Percentiles rank a stretch among this genome's conserved stretches.
Conservation (phyloP, 35 echinoderm and acorn worm species). For the Apostichopus californicus region DNA sequence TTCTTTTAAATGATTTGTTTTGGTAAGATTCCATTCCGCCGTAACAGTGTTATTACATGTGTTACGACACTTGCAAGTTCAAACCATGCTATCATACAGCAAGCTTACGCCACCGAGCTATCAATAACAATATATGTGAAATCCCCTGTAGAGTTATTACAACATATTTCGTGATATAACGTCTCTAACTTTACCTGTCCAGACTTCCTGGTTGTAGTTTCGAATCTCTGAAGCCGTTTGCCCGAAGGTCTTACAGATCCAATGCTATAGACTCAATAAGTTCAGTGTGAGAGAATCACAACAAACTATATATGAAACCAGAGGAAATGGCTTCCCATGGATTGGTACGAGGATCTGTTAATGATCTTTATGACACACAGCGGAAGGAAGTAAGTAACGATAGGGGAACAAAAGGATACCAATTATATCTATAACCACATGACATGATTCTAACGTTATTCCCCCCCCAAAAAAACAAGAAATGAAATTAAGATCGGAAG, state of each 20-base stretch:
- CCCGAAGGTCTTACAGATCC: not conserved
- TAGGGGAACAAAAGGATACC: not conserved
- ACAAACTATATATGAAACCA: not conserved
- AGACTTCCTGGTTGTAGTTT: constrained; percentile 12
- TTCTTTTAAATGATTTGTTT: too few species aligned
- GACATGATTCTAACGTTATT: too few species aligned
- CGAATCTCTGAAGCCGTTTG: not conserved
- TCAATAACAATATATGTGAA: not conserved
- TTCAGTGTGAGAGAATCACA: not conserved
- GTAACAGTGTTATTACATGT: too few species aligned
- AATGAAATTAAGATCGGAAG: too few species aligned
- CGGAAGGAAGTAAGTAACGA: not conserved
- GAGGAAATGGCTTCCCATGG: not conserved
- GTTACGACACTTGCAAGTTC: too few species aligned
- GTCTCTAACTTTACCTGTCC: not conserved
- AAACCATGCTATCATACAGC: too few species aligned
- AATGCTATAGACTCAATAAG: not conserved
- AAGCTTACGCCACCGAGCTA: too few species aligned
- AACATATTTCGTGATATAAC: constrained; percentile 11
- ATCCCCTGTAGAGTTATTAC: not conserved
- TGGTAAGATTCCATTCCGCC: too few species aligned
- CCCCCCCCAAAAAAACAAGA: too few species aligned
- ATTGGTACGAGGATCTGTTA: not conserved
- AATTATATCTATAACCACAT: too few species aligned
- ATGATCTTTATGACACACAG: not conserved